Evolutionary conservation across 2,888 invertebrate genomes (phyloP).

Genomic region (Acleris literana): DNA sequence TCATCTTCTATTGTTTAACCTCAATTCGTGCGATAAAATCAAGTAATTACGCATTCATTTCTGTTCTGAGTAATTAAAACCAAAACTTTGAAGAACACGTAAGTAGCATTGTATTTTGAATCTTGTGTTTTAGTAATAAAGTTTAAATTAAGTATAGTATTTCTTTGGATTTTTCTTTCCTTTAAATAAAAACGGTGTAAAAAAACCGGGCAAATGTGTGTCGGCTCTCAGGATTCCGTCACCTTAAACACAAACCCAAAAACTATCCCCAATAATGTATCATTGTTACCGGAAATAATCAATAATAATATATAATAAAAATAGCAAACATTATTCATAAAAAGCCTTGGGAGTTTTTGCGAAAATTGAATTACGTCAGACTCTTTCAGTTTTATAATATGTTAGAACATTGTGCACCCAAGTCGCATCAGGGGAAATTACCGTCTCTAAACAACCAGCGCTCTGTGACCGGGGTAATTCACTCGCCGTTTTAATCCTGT

Average conservation of each 20-base stretch:
- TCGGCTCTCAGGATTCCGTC: no score
- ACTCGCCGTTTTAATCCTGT: constrained; percentile 9
- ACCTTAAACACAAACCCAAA: no score
- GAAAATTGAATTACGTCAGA: constrained; percentile 15
- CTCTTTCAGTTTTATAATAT: constrained; percentile 1
- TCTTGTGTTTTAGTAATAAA: neutral
- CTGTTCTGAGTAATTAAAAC: neutral
- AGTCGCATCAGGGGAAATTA: constrained; percentile 46
- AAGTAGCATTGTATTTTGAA: neutral
- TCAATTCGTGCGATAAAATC: neutral
- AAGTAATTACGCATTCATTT: neutral
- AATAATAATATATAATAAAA: no score
- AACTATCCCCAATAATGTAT: no score
- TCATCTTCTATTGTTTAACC: neutral
- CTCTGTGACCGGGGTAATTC: constrained; percentile 23
- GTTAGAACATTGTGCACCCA: constrained; percentile 9
- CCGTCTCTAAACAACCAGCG: constrained; percentile 41
- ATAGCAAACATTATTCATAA: no score
- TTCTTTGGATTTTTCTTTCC: no score
- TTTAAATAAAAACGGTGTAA: no score
- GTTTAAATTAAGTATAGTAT: neutral
- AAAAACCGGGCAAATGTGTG: no score
- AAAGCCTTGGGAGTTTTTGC: neutral
- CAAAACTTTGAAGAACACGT: neutral
- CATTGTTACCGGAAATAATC: no score